Base-by-base conservation (phyloP, 1,140 invertebrate genomes). In the Fragariocoptes setiger region DNA sequence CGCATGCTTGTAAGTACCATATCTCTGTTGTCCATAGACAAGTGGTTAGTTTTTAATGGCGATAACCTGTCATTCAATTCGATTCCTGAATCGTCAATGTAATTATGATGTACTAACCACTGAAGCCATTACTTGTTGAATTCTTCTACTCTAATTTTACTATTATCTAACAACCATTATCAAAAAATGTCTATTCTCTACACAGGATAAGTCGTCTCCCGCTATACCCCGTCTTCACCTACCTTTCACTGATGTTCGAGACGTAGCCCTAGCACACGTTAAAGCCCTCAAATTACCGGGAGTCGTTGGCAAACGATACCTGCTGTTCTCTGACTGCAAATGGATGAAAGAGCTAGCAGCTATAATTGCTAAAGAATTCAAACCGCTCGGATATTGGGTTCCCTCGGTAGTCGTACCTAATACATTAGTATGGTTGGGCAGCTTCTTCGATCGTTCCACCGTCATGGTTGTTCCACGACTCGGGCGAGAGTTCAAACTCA, bases 261-360 rank as follows among this genome's bases (percentile, higher is more conserved):
- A 67, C 51, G 65, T 67, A 5, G 65, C 66, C 4, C 35, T 47
- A 21, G 65, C 64, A 12, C 65, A 68, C 47, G 51, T 66, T 39
- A 56, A 59, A 48, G 64, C 65, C 13, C 59, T 68, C 54, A 57
- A 53, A 3, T 42, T 54, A 8, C 52, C 55, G 14, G 59, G 64
- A 43, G 60, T 63, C 16, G 61, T 56, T 40, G 62, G 62, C 50
- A 48, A 62, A 44, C 50, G 61, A 14, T 56, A 61, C 42, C 48
- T 62, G 15, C 44, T 63, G 21, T 42, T 47, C 16, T 54, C 54
- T 12, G 49, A 50, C 3, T 54, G 54, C 40, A 47, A 59, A 20
- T 63, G 60, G 60, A 47, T 62, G 48, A 56, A 55, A 42, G 60
- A 63, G 36, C 58, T 63, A 5, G 59, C 60, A 12, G 47, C 54